Conservation (phyloP, 2,888 invertebrate species). For the Lochmaea crataegi region DNA sequence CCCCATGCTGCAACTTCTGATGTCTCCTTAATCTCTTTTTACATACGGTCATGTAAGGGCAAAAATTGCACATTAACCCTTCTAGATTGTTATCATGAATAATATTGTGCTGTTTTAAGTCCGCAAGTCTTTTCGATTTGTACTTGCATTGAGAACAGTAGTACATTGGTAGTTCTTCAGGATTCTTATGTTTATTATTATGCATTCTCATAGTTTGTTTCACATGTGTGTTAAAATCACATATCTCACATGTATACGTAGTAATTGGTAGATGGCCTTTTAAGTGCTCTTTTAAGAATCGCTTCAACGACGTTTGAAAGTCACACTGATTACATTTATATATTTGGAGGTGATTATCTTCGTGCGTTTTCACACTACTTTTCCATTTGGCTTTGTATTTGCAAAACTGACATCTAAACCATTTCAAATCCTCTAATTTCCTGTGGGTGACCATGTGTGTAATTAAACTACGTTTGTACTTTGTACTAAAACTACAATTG, state of each 20-base stretch:
- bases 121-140: constrained; percentile 37
- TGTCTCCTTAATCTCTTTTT: constrained; percentile 32
- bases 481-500: constrained; percentile 26
- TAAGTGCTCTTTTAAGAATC: constrained; percentile 39
- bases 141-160: constrained; percentile 40
- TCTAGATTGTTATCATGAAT: constrained; percentile 25
- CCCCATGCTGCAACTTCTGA: constrained; percentile 35
- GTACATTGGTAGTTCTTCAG: constrained; percentile 38
- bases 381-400: constrained; percentile 42
- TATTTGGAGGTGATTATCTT: constrained; percentile 17
- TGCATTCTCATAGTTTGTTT: constrained; percentile 40
- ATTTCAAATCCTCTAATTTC: constrained; percentile 36
- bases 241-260: constrained; percentile 39
- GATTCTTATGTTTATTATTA: constrained; percentile 36
- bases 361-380: constrained; percentile 40
- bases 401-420: constrained; percentile 40
- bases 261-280: constrained; percentile 35
- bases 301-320: constrained; percentile 39
- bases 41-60: constrained; percentile 38
- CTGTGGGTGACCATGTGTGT: constrained; percentile 42
- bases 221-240: constrained; percentile 39
- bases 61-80: constrained; percentile 37
- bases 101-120: constrained; percentile 37
- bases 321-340: constrained; percentile 41
- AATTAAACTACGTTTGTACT: constrained; percentile 34